Evolutionary conservation across 1,140 invertebrate species (phyloP).

Genomic region (Lordiphosa collinella): DNA sequence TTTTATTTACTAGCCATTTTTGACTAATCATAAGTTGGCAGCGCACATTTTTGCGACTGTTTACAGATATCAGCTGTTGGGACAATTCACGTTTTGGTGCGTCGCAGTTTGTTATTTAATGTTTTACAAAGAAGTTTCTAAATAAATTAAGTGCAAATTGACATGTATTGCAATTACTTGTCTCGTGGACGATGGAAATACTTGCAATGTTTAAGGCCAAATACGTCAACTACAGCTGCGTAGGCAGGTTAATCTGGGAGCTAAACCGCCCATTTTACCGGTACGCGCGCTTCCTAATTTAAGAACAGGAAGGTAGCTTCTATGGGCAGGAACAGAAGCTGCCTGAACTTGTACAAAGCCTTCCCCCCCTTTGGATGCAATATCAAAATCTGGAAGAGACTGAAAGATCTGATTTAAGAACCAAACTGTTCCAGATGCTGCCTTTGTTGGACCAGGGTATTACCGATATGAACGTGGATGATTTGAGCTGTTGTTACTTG

Average conservation of each 20-base stretch:
- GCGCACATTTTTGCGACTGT: not conserved
- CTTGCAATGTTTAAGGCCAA: slow-evolving; percentile 44
- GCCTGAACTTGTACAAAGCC: not conserved
- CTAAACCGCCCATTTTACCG: slow-evolving; percentile 29
- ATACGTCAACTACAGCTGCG: slow-evolving; percentile 35
- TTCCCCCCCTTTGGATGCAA: slow-evolving; percentile 34
- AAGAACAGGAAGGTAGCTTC: not conserved
- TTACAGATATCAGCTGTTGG: slow-evolving; percentile 25
- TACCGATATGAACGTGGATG: slow-evolving; percentile 31
- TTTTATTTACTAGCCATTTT: not conserved
- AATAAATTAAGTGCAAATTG: slow-evolving; percentile 21
- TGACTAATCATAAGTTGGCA: not conserved
- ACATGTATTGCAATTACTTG: slow-evolving; percentile 44
- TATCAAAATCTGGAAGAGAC: slow-evolving; percentile 17
- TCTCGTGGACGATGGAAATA: slow-evolving; percentile 39
- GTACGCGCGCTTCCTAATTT: too few relatives aligned
- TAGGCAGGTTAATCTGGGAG: too few relatives aligned
- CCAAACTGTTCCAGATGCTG: slow-evolving; percentile 24
- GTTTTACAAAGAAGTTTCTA: slow-evolving; percentile 50
- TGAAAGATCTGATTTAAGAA: slow-evolving; percentile 9
- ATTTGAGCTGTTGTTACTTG: slow-evolving; percentile 57
- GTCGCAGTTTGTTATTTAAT: slow-evolving; percentile 37
- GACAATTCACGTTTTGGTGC: slow-evolving; percentile 19
- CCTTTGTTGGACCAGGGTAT: slow-evolving; percentile 21
- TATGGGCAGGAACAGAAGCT: not conserved